Conservation (phyloP, 2,888 invertebrate genomes). For the Eristalis tenax region DNA sequence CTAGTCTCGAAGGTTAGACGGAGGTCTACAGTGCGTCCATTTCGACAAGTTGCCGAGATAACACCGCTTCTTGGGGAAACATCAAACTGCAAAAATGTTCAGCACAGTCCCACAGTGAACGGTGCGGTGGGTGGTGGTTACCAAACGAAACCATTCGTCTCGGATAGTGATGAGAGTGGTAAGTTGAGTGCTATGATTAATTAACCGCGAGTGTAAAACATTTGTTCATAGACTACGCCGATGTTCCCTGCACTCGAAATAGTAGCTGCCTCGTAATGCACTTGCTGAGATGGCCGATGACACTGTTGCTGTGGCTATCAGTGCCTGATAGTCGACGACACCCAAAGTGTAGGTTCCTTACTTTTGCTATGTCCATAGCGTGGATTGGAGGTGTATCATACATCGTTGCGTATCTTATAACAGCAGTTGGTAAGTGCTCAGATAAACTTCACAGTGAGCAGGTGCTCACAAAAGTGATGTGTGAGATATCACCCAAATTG, state of each 20-base stretch:
- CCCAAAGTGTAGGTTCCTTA: conserved; percentile 91
- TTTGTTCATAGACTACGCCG: conserved; percentile 69
- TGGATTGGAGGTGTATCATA: conserved; percentile 97
- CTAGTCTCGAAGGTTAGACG: conserved; percentile 64
- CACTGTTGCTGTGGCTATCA: conserved; percentile 90
- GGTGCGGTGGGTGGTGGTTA: background rate
- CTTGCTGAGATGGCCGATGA: conserved; percentile 94
- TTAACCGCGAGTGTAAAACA: background rate
- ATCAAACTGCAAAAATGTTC: conserved; percentile 4
- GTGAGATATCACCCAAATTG: no score
- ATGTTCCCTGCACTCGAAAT: conserved; percentile 85
- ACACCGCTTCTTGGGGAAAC: conserved; percentile 78
- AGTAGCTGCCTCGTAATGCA: conserved; percentile 88
- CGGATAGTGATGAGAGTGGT: conserved; percentile 61
- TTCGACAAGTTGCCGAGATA: conserved; percentile 79
- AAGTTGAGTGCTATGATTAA: background rate
- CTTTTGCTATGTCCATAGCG: conserved; percentile 95
- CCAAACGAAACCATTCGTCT: conserved; percentile 36
- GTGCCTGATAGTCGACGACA: conserved; percentile 95
- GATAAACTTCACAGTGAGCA: no score
- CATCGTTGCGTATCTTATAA: conserved; percentile 97
- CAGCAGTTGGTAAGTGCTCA: conserved; percentile 86
- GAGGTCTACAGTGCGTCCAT: conserved; percentile 82
- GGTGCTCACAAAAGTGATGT: no score
- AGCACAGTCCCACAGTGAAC: background rate